These are phyloP conservation scores for Eristalinus sepulchralis DNA, from an alignment of 2,888 invertebrate genomes.

Conservation along the genomic window DNA sequence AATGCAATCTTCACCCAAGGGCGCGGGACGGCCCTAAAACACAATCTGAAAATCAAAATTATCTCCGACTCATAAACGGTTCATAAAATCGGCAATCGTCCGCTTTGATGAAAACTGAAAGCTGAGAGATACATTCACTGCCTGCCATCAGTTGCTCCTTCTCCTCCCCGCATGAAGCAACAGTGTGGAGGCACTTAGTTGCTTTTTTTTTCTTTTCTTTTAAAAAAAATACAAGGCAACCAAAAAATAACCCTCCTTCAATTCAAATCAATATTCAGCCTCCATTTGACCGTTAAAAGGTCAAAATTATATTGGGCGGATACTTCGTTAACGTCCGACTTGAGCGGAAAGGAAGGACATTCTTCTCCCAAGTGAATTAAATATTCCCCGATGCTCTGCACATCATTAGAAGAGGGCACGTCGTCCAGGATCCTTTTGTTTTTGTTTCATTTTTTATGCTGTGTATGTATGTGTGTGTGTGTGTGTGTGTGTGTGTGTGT, in stretches of 20 bases:
- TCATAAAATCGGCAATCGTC: not conserved
- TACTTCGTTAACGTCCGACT: not conserved
- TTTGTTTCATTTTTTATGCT: not conserved
- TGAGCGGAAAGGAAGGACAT: not conserved
- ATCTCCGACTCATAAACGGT: not conserved
- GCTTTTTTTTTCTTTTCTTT: no score
- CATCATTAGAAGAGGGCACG: not conserved
- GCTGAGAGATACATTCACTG: not conserved
- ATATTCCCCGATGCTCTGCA: not conserved
- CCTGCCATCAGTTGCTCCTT: not conserved
- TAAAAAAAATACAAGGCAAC: not conserved
- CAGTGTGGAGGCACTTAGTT: not conserved
- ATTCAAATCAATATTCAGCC: not conserved
- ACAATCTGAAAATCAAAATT: not conserved
- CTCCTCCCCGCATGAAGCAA: not conserved
- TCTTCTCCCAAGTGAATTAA: not conserved
- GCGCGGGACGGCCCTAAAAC: not conserved
- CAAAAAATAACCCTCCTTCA: not conserved
- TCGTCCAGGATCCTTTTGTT: not conserved
- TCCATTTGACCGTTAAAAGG: not conserved
- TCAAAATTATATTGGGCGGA: not conserved
- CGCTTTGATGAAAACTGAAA: not conserved
- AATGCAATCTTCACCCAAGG: not conserved
- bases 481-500: no score
- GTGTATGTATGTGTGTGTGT: no score